Percentiles rank a stretch among this genome's conserved stretches.
These are phyloP conservation scores for Cyclura pinguis DNA, from an alignment of 2,797 vertebrate genomes.

Conservation along the genomic window DNA sequence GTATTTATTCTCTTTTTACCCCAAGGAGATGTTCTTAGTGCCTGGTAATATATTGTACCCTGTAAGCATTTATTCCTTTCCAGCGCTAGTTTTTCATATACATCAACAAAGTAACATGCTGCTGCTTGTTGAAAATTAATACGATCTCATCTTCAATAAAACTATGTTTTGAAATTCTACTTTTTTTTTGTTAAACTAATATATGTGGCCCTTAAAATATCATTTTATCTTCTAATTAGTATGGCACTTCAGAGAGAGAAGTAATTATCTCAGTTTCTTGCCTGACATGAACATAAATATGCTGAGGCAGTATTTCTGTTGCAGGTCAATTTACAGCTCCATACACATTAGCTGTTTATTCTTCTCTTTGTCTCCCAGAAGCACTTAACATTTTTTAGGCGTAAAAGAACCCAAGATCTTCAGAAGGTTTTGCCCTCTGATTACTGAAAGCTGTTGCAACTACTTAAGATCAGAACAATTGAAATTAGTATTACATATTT, in stretches of 20 bases:
- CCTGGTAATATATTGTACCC: not conserved
- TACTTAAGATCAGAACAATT: not conserved
- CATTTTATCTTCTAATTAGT: constrained; percentile 53
- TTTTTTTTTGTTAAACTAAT: constrained; percentile 50
- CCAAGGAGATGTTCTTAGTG: not conserved
- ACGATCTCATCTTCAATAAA: constrained; percentile 32
- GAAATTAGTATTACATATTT: not conserved
- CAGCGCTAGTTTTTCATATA: constrained; percentile 8
- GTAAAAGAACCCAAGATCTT: not conserved
- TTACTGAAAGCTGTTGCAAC: not conserved
- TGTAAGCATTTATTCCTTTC: constrained; percentile 11
- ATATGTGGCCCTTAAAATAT: constrained; percentile 45
- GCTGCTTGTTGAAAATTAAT: constrained; percentile 41
- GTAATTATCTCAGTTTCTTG: constrained; percentile 37
- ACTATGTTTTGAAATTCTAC: constrained; percentile 10
- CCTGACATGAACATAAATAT: constrained; percentile 28
- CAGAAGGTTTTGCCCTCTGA: not conserved
- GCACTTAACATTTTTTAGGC: not conserved
- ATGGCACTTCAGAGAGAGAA: constrained; percentile 28
- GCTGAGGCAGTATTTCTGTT: constrained; percentile 11
- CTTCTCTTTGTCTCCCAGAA: not conserved
- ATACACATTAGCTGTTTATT: constrained; percentile 17
- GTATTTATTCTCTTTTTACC: too few relatives aligned
- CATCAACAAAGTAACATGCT: constrained; percentile 20
- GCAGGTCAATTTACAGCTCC: constrained; percentile 31